A percentile compares a stretch with the other conserved stretches of the same genome.
Evolutionary conservation across 2,888 invertebrate genomes (phyloP).

Genomic region (Drosophila affinis): DNA sequence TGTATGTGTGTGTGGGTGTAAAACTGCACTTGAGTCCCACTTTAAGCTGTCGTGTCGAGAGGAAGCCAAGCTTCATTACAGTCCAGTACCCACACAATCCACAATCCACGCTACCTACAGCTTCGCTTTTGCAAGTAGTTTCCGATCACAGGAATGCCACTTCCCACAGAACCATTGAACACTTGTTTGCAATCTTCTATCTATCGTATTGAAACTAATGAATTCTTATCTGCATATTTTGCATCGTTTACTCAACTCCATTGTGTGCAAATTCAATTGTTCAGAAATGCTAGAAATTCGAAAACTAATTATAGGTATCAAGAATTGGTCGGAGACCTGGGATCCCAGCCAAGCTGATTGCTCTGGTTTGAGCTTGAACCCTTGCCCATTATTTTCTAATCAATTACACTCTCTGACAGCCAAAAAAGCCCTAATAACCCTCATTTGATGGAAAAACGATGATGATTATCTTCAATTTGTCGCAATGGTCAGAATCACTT

Average conservation of each 20-base stretch:
- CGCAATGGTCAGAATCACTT: constrained; percentile 1
- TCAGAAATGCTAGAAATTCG: not conserved
- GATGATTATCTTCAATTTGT: constrained; percentile 30
- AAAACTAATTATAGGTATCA: not conserved
- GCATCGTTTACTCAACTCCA: constrained; percentile 13
- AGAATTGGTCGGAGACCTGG: not conserved
- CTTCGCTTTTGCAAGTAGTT: not conserved
- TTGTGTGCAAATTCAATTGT: constrained; percentile 38
- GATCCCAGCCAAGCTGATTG: not conserved
- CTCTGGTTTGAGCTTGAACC: not conserved
- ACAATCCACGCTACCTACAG: not conserved
- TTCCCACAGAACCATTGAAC: constrained; percentile 1
- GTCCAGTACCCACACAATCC: not conserved
- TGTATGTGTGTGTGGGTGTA: constrained; percentile 1
- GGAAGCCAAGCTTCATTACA: constrained; percentile 18
- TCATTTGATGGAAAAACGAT: constrained; percentile 40
- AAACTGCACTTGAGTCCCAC: constrained; percentile 21
- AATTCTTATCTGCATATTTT: constrained; percentile 34
- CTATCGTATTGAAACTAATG: constrained; percentile 24
- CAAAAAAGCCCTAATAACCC: constrained; percentile 15
- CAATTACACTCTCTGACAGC: constrained; percentile 45
- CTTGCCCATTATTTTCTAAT: constrained; percentile 54
- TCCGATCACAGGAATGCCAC: not conserved
- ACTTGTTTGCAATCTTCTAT: constrained; percentile 28
- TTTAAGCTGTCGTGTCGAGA: not conserved